A percentile compares a stretch with the other conserved stretches of the same genome.
Conservation (phyloP, 2,113 vertebrate species). For the Orientallactaga bullata region DNA sequence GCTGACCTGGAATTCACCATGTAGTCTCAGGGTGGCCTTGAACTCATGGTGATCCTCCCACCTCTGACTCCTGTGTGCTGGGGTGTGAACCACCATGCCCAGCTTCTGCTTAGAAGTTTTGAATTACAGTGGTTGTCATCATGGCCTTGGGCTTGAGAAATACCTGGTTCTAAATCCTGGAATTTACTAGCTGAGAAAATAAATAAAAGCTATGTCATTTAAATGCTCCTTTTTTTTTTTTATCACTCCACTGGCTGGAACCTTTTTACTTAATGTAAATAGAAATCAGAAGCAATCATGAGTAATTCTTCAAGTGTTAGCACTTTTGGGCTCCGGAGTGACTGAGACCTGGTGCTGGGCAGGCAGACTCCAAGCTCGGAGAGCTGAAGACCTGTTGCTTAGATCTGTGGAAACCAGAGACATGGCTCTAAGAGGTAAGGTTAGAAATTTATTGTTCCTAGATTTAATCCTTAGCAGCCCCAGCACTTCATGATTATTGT, state of each 20-base stretch:
- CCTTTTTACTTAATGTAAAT: neutral
- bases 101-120: neutral
- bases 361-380: neutral
- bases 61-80: too few relatives aligned
- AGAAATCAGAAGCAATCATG: too few relatives aligned
- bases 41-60: too few relatives aligned
- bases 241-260: neutral
- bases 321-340: neutral
- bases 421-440: neutral
- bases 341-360: neutral
- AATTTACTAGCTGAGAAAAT: neutral
- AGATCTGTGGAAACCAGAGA: neutral
- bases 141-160: neutral
- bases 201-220: neutral
- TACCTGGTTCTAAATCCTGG: neutral
- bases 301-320: neutral
- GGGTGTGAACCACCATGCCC: too few relatives aligned
- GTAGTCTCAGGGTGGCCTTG: too few relatives aligned
- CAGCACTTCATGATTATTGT: neutral
- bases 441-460: neutral
- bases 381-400: neutral
- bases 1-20: too few relatives aligned
- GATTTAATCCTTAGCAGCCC: neutral
- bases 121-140: too few relatives aligned
- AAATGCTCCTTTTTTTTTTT: neutral